Conservation (phyloP, 2,113 vertebrate genomes). For the Crotalus viridis region DNA sequence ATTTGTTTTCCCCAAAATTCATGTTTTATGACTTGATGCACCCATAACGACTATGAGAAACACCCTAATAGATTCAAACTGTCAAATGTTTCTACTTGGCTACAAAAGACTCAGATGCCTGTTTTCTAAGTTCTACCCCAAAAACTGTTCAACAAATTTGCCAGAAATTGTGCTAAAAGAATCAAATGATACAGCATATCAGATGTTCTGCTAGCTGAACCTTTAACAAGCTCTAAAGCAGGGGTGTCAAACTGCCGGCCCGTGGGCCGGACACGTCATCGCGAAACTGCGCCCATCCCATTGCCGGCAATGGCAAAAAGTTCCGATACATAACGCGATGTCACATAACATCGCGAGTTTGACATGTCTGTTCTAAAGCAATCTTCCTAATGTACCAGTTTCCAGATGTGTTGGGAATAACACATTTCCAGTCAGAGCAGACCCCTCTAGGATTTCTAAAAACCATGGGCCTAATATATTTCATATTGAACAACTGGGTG, state of each 20-base stretch:
- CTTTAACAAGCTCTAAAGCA: too few relatives aligned
- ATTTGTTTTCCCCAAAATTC: background rate
- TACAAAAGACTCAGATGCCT: background rate
- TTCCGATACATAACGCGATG: too few relatives aligned
- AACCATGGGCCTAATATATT: too few relatives aligned
- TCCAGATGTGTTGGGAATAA: too few relatives aligned
- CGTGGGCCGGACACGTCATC: too few relatives aligned
- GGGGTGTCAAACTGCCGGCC: too few relatives aligned
- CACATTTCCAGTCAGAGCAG: background rate
- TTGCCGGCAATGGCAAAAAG: too few relatives aligned
- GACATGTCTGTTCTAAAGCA: too few relatives aligned
- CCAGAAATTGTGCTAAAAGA: background rate
- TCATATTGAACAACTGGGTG: too few relatives aligned
- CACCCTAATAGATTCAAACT: background rate
- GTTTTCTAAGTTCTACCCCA: background rate
- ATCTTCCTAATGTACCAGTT: too few relatives aligned
- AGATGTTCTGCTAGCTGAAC: background rate
- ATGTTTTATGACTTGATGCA: background rate
- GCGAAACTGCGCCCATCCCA: too few relatives aligned
- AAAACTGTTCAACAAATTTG: background rate
- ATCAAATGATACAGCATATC: background rate
- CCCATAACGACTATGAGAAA: background rate
- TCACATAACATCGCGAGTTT: too few relatives aligned
- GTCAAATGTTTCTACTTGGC: background rate
- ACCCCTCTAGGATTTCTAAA: background rate